These are phyloP conservation scores for Cephalopholis sonnerati DNA, from an alignment of 2,113 vertebrate species.

Conservation along the genomic window DNA sequence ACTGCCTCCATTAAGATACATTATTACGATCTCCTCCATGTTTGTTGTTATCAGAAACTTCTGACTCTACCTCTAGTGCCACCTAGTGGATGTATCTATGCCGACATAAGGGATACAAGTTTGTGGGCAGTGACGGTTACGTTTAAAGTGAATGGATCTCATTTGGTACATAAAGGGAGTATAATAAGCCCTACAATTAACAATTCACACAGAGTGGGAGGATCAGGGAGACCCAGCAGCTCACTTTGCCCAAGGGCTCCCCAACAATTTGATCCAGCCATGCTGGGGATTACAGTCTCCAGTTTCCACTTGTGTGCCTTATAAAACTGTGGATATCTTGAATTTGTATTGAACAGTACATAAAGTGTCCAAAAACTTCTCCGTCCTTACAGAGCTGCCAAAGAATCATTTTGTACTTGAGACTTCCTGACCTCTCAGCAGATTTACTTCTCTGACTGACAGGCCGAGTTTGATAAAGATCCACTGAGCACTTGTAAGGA, in stretches of 20 bases:
- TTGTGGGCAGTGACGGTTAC: no score
- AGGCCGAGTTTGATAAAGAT: slow-evolving; percentile 31
- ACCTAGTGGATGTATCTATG: no score
- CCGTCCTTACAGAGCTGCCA: not conserved
- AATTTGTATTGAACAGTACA: not conserved
- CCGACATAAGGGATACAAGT: no score
- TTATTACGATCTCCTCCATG: no score
- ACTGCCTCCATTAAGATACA: no score
- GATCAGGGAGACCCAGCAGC: not conserved
- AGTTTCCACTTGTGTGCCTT: not conserved
- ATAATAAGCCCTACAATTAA: no score
- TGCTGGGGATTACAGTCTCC: not conserved
- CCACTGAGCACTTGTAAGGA: slow-evolving; percentile 80
- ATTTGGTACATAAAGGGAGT: no score
- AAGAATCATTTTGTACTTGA: not conserved
- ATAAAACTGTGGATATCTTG: not conserved
- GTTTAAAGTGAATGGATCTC: no score
- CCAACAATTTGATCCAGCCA: not conserved
- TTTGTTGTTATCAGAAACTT: no score
- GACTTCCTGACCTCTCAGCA: slow-evolving; percentile 21
- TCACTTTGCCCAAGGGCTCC: not conserved
- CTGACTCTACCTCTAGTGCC: no score
- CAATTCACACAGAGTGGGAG: not conserved
- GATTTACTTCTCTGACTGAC: slow-evolving; percentile 22
- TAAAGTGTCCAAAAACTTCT: not conserved